These are phyloP conservation scores for Prionace glauca DNA, from an alignment of 2,797 vertebrate genomes.

Conservation along the genomic window DNA sequence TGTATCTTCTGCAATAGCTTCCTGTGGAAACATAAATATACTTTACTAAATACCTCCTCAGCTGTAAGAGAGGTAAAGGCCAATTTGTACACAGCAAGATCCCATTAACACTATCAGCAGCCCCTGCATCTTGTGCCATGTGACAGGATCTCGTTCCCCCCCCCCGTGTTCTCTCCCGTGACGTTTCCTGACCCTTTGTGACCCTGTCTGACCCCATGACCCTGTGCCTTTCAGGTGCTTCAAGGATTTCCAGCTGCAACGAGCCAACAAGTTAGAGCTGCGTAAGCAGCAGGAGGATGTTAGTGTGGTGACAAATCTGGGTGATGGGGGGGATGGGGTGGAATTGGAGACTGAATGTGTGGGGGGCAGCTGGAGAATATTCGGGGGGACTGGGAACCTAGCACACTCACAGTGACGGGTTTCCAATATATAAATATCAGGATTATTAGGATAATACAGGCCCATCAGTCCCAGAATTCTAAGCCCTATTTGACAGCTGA, in stretches of 20 bases:
- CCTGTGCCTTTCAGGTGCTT: constrained; percentile 70
- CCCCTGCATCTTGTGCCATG: neutral
- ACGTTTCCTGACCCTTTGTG: too few species aligned
- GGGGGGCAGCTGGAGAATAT: neutral
- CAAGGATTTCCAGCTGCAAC: constrained; percentile 93
- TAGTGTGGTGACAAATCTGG: constrained; percentile 64
- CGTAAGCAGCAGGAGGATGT: constrained; percentile 90
- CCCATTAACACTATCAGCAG: neutral
- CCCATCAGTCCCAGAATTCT: too few species aligned
- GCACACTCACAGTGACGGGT: neutral
- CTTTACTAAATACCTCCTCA: too few species aligned
- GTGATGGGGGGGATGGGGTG: too few species aligned
- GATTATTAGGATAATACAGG: neutral
- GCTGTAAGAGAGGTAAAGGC: neutral
- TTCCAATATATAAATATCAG: neutral
- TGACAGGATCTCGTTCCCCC: neutral
- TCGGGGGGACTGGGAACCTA: neutral
- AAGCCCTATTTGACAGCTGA: too few species aligned
- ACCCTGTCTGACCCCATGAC: too few species aligned
- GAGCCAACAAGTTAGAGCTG: constrained; percentile 92
- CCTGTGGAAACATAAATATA: neutral
- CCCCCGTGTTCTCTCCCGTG: neutral
- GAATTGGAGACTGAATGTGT: fast-evolving
- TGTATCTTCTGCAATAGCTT: too few species aligned
- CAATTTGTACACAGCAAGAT: neutral